phyloP scores from a whole-genome alignment of 2,797 vertebrate species.

The Phalanger gymnotis region DNA sequence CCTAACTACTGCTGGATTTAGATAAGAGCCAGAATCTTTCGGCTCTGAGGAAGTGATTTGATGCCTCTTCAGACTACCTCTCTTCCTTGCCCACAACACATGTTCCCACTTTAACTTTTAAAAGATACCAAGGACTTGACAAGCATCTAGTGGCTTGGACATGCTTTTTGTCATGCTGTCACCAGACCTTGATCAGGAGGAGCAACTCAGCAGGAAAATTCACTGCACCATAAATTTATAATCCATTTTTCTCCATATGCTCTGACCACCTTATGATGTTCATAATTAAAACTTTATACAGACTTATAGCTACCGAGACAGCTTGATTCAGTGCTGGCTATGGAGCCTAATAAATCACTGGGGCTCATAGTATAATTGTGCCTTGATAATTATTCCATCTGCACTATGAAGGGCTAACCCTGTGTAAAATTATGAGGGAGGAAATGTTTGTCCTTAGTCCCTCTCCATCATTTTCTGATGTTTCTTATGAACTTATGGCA shows the following conservation, averaged over 20 bases:
- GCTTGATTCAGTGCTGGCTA: constrained; percentile 73
- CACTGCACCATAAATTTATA: constrained; percentile 73
- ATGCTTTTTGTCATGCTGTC: constrained; percentile 46
- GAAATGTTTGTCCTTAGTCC: not conserved
- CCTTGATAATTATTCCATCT: constrained; percentile 72
- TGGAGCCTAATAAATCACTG: constrained; percentile 71
- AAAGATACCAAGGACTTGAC: not conserved
- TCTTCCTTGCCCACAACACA: not conserved
- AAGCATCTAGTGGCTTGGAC: constrained; percentile 24
- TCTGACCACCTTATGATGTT: constrained; percentile 74
- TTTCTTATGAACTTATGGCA: not conserved
- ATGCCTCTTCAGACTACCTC: not conserved
- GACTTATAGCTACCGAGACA: constrained; percentile 69
- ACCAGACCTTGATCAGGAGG: constrained; percentile 10
- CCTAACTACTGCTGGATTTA: not conserved
- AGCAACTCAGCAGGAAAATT: constrained; percentile 52
- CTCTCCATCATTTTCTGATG: not conserved
- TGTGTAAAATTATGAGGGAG: not conserved
- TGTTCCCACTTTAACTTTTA: not conserved
- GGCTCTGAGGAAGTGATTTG: not conserved
- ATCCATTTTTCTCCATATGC: constrained; percentile 79
- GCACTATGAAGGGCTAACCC: constrained; percentile 5
- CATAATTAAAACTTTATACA: constrained; percentile 78
- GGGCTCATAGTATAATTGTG: constrained; percentile 60
- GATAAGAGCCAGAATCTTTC: not conserved